phyloP scores from a whole-genome alignment of 2,113 vertebrate genomes.

The Zapus hudsonius region DNA sequence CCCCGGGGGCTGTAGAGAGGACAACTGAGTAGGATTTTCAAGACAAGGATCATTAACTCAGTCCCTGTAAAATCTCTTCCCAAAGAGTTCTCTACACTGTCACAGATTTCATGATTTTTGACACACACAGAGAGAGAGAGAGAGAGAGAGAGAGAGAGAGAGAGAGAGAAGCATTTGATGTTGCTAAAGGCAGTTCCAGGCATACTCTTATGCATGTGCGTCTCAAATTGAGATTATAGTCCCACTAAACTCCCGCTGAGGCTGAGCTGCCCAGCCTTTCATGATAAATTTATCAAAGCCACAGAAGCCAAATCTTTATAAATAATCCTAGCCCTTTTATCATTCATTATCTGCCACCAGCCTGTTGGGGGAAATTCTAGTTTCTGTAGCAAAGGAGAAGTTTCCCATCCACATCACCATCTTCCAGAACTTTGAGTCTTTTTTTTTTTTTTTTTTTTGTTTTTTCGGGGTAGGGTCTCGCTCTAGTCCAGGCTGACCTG shows the following conservation, averaged over 20 bases:
- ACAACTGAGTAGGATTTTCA: not conserved
- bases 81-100: not conserved
- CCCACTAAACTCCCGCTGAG: not conserved
- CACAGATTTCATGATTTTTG: not conserved
- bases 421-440: not conserved
- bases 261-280: not conserved
- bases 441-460: too few relatives aligned
- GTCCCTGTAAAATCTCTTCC: not conserved
- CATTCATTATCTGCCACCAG: not conserved
- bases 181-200: not conserved
- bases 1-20: not conserved
- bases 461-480: too few relatives aligned
- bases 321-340: slow-evolving; percentile 30
- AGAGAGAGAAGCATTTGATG: not conserved
- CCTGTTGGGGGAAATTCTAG: slow-evolving; percentile 19
- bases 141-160: too few relatives aligned
- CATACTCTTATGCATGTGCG: not conserved
- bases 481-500: too few relatives aligned
- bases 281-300: slow-evolving; percentile 39
- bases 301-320: not conserved
- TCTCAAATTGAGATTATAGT: slow-evolving; percentile 26
- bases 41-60: not conserved
- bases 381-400: not conserved
- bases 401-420: not conserved
- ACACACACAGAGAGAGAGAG: not conserved